Evolutionary conservation across 2,797 vertebrate species (phyloP).

Genomic region (Amniataba percoides): DNA sequence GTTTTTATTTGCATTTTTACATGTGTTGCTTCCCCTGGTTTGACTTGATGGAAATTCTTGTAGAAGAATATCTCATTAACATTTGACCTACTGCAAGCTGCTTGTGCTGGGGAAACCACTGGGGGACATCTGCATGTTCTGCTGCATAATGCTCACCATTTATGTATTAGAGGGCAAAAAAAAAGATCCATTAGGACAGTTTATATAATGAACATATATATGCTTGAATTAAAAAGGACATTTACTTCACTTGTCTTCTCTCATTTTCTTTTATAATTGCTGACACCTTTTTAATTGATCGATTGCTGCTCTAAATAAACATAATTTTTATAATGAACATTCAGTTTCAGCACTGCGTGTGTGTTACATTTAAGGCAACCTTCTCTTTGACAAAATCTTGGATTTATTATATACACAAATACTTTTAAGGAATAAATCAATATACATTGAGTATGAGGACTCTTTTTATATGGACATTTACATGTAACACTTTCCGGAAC

Average conservation of each 20-base stretch:
- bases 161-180: conserved; percentile 67
- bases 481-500: not conserved
- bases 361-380: not conserved
- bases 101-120: conserved; percentile 41
- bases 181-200: conserved; percentile 64
- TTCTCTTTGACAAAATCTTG: not conserved
- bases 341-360: not conserved
- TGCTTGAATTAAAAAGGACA: conserved; percentile 8
- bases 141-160: conserved; percentile 65
- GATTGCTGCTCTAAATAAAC: not conserved
- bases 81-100: conserved; percentile 62
- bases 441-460: not conserved
- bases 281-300: not conserved
- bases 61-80: conserved; percentile 69
- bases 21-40: conserved; percentile 13
- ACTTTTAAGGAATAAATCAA: conserved; percentile 1
- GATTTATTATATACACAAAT: conserved; percentile 18
- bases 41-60: conserved; percentile 43
- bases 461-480: not conserved
- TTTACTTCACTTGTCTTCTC: not conserved
- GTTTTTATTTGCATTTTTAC: not conserved
- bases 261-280: conserved; percentile 17
- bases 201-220: conserved; percentile 54
- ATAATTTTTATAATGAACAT: not conserved
- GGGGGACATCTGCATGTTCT: conserved; percentile 49